phyloP scores from a whole-genome alignment of 2,797 vertebrate species.

The Pteropus rufus region DNA sequence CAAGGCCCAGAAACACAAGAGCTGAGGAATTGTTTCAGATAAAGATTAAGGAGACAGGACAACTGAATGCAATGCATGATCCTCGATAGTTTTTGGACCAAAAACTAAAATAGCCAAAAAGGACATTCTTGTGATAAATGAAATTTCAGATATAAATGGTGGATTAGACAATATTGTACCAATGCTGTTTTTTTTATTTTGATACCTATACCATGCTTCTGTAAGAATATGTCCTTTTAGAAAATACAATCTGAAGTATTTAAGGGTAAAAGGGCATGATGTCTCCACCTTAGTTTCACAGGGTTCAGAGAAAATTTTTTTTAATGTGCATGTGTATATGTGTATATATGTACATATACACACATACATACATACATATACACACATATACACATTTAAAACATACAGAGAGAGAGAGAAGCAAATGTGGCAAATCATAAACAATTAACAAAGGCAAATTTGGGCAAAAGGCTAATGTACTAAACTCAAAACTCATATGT shows the following conservation, averaged over 20 bases:
- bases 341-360: neutral
- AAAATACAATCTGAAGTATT: neutral
- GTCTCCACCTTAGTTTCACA: neutral
- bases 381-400: too few relatives aligned
- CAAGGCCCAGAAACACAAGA: neutral
- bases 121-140: neutral
- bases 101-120: neutral
- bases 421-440: neutral
- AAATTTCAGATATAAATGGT: neutral
- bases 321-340: too few relatives aligned
- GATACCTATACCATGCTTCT: neutral
- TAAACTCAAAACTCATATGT: neutral
- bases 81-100: neutral
- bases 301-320: neutral
- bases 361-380: neutral
- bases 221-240: neutral
- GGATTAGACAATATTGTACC: neutral
- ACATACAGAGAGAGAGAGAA: neutral
- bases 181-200: neutral
- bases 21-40: neutral
- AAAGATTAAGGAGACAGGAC: neutral
- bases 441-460: neutral
- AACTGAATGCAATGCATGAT: neutral
- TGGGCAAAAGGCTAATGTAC: neutral
- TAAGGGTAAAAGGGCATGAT: neutral